Percentiles rank a stretch among this genome's conserved stretches.
Conservation (phyloP, 2,888 invertebrate genomes). For the Ariolimax columbianus region DNA sequence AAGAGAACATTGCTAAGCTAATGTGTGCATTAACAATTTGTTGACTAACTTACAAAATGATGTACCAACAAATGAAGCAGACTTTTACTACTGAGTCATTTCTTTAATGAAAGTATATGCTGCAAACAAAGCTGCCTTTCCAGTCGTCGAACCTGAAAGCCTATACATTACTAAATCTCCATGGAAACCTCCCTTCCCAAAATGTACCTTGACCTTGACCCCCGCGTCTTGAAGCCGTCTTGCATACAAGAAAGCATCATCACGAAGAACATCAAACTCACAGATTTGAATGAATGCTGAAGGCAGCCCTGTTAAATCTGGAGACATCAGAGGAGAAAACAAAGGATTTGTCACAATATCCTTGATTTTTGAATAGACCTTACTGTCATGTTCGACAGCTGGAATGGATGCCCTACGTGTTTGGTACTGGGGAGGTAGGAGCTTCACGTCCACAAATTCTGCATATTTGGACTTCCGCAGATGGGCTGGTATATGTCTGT, state of each 20-base stretch:
- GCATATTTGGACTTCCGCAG: conserved; percentile 12
- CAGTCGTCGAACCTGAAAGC: not conserved
- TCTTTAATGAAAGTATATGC: not conserved
- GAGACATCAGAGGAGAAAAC: conserved; percentile 39
- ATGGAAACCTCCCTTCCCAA: conserved; percentile 29
- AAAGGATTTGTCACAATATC: conserved; percentile 21
- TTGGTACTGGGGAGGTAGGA: conserved; percentile 6
- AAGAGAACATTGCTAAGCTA: no score
- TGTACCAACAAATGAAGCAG: no score
- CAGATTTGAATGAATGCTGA: conserved; percentile 24
- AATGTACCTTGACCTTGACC: conserved; percentile 12
- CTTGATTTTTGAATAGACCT: conserved; percentile 31
- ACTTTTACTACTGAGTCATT: no score
- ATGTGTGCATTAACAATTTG: no score
- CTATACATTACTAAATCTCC: not conserved
- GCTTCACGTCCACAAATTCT: conserved; percentile 30
- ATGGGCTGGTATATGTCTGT: conserved; percentile 33
- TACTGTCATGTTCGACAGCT: not conserved
- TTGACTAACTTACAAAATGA: no score
- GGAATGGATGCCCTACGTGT: not conserved
- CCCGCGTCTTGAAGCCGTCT: conserved; percentile 30
- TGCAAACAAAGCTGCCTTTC: not conserved
- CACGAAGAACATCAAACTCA: conserved; percentile 38
- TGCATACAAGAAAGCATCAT: conserved; percentile 39
- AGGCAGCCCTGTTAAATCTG: conserved; percentile 32